A percentile compares a stretch with the other conserved stretches of the same genome.
Evolutionary conservation across 30 jellyfish, hydroid and myxozoan species (phyloP).

Genomic region (Rhopilema esculentum): DNA sequence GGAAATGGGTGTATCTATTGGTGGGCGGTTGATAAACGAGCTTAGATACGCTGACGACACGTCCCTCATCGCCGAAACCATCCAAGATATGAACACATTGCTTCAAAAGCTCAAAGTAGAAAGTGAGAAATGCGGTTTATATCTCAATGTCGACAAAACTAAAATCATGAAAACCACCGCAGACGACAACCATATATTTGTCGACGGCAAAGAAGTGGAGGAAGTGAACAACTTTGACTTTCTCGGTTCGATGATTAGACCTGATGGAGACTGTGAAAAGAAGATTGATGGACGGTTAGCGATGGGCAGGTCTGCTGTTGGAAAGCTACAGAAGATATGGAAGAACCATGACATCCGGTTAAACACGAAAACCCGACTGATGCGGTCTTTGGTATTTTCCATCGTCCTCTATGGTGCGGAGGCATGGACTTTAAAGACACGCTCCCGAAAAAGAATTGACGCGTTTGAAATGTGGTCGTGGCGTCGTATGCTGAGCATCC

Average conservation of each 20-base stretch:
- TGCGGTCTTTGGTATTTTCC: slow-evolving; percentile 17
- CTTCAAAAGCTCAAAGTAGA: neutral
- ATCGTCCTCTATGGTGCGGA: slow-evolving; percentile 16
- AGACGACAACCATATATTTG: neutral
- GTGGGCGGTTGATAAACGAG: slow-evolving; percentile 25
- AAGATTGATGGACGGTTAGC: slow-evolving; percentile 5
- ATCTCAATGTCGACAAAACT: slow-evolving; percentile 17
- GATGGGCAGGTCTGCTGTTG: slow-evolving; percentile 12
- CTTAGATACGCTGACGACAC: slow-evolving; percentile 50
- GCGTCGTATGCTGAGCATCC: slow-evolving; percentile 23
- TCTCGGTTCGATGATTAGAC: slow-evolving; percentile 11
- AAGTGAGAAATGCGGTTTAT: slow-evolving; percentile 13
- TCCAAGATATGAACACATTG: slow-evolving; percentile 2
- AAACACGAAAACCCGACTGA: slow-evolving; percentile 17
- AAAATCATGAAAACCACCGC: slow-evolving; percentile 9
- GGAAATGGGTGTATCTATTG: neutral
- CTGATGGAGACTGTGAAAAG: slow-evolving; percentile 12
- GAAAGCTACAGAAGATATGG: neutral
- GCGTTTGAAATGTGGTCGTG: slow-evolving; percentile 34
- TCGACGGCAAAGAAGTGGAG: slow-evolving; percentile 1
- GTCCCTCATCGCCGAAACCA: slow-evolving; percentile 22
- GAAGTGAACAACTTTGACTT: slow-evolving; percentile 5
- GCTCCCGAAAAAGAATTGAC: neutral
- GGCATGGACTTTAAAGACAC: slow-evolving; percentile 9
- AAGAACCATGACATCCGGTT: slow-evolving; percentile 11